Conservation (phyloP, 1,140 invertebrate species). For the Maconellicoccus hirsutus region DNA sequence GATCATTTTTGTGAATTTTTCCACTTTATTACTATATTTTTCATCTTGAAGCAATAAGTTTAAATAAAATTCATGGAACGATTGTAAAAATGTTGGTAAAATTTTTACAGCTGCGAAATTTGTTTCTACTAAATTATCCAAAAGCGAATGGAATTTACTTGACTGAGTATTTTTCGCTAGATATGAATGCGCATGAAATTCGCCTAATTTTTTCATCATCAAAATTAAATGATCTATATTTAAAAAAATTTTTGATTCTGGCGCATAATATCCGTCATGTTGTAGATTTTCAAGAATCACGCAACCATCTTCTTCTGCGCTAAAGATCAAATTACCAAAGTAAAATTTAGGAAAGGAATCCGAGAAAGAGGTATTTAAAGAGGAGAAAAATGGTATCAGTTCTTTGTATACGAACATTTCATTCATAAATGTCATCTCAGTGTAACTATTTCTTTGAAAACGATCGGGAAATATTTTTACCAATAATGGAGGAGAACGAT, state of each 20-base stretch:
- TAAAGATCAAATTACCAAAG: background rate
- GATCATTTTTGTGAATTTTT: background rate
- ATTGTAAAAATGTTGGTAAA: background rate
- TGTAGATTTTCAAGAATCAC: constrained; percentile 34
- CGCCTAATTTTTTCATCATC: background rate
- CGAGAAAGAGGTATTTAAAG: background rate
- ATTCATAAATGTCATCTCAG: background rate
- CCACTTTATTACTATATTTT: background rate
- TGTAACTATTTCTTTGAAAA: background rate
- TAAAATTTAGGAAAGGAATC: background rate
- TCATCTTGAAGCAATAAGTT: background rate
- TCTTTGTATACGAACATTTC: background rate
- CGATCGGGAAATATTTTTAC: no score
- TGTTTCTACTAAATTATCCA: background rate
- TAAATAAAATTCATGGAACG: background rate
- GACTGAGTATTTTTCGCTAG: background rate
- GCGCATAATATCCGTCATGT: constrained; percentile 24
- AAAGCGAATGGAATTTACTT: background rate
- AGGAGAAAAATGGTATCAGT: background rate
- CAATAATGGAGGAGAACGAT: no score
- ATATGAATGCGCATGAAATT: background rate
- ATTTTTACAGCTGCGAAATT: background rate
- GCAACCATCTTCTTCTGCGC: background rate
- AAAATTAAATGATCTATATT: background rate
- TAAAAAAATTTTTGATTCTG: background rate